These are phyloP conservation scores for Xenopus petersii DNA, from an alignment of 2,797 vertebrate genomes.

Conservation along the genomic window DNA sequence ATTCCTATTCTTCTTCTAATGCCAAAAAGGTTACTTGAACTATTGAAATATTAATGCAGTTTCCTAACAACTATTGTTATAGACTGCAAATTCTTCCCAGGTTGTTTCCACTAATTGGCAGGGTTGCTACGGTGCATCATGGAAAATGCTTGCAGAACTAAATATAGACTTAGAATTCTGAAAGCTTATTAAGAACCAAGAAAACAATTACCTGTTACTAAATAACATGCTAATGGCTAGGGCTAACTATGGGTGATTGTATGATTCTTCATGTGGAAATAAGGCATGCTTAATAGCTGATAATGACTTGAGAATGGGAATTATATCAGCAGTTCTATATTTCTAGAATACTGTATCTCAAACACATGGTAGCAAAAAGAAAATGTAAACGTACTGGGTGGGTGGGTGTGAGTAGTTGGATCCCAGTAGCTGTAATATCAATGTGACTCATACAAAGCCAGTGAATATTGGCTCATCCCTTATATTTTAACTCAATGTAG, in stretches of 20 bases:
- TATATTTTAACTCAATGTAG: no score
- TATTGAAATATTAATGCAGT: conserved; percentile 40
- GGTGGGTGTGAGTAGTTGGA: no score
- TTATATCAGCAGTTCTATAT: not conserved
- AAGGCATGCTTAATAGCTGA: conserved; percentile 11
- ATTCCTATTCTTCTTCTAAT: conserved; percentile 9
- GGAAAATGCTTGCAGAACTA: conserved; percentile 52
- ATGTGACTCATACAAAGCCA: no score
- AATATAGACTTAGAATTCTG: conserved; percentile 41
- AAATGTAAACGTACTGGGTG: no score
- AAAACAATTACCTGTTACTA: conserved; percentile 33
- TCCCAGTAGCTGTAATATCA: no score
- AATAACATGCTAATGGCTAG: conserved; percentile 27
- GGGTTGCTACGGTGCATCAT: conserved; percentile 55
- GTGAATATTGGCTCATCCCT: no score
- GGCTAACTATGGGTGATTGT: conserved; percentile 9
- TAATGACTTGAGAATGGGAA: not conserved
- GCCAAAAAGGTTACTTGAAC: conserved; percentile 14
- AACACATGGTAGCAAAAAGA: no score
- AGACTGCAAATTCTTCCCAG: conserved; percentile 39
- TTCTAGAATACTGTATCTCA: no score
- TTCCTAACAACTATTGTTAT: conserved; percentile 29
- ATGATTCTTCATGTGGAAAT: conserved; percentile 3
- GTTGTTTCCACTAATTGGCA: conserved; percentile 55
- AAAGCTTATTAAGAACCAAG: conserved; percentile 38